phyloP scores from a whole-genome alignment of 2,113 vertebrate genomes.

The Solea solea region DNA sequence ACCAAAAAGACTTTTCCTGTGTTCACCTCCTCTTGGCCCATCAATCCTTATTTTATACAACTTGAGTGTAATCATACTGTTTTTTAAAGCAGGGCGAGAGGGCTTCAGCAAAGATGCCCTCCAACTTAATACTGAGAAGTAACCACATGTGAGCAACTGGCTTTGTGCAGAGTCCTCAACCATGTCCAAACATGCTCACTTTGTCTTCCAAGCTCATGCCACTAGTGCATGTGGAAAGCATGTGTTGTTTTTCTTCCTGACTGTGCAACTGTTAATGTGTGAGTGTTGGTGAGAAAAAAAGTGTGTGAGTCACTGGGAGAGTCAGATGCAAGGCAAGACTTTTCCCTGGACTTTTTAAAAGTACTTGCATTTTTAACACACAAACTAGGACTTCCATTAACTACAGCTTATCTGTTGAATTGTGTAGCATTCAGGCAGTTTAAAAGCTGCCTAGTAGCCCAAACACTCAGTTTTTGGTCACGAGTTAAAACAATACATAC shows the following conservation, averaged over 20 bases:
- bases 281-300: conserved; percentile 50
- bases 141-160: conserved; percentile 58
- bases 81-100: conserved; percentile 58
- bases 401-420: conserved; percentile 49
- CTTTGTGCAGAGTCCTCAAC: conserved; percentile 60
- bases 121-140: conserved; percentile 51
- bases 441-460: conserved; percentile 18
- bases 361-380: conserved; percentile 63
- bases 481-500: conserved; percentile 17
- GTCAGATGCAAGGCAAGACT: conserved; percentile 64
- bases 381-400: conserved; percentile 62
- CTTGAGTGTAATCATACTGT: conserved; percentile 61
- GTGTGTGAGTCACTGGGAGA: conserved; percentile 45
- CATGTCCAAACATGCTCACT: conserved; percentile 78
- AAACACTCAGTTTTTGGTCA: conserved; percentile 38
- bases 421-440: conserved; percentile 36
- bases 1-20: conserved; percentile 78
- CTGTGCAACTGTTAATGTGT: conserved; percentile 66
- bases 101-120: conserved; percentile 50
- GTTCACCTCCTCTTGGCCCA: conserved; percentile 54
- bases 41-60: conserved; percentile 65
- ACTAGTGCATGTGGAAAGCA: conserved; percentile 57
- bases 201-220: conserved; percentile 83
- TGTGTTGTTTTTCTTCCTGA: conserved; percentile 61
- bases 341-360: conserved; percentile 58